Percentiles rank a stretch among this genome's conserved stretches.
phyloP scores from a whole-genome alignment of 1,140 invertebrate genomes.

The Pseudomyrmex concolor region DNA sequence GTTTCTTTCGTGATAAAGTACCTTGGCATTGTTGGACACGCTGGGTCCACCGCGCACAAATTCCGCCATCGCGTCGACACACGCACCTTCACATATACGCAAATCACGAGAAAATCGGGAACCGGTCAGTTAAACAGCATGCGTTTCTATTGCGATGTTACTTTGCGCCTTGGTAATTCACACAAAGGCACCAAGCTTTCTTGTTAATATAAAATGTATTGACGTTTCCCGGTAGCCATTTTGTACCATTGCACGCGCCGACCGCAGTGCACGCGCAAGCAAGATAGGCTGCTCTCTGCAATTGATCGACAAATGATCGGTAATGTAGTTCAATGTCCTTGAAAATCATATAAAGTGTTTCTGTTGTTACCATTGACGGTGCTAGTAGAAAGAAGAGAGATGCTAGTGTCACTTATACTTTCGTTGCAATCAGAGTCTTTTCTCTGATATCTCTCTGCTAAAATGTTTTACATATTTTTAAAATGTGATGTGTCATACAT shows the following conservation, averaged over 20 bases:
- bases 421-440: no score
- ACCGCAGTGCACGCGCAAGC: slow-evolving; percentile 8
- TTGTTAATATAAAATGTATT: slow-evolving; percentile 81
- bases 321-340: not conserved
- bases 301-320: not conserved
- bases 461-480: no score
- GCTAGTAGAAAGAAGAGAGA: no score
- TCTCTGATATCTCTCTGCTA: no score
- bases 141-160: slow-evolving; percentile 60
- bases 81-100: slow-evolving; percentile 67
- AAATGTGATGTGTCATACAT: no score
- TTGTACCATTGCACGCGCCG: slow-evolving; percentile 72
- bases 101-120: slow-evolving; percentile 55
- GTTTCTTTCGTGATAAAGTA: slow-evolving; percentile 59
- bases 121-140: slow-evolving; percentile 73
- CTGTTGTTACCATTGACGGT: no score
- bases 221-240: slow-evolving; percentile 83
- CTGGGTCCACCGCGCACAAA: slow-evolving; percentile 86
- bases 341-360: not conserved
- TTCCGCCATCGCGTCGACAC: slow-evolving; percentile 85
- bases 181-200: slow-evolving; percentile 70
- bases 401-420: no score
- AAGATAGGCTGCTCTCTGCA: not conserved
- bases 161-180: slow-evolving; percentile 72
- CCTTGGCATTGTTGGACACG: slow-evolving; percentile 84